A percentile compares a stretch with the other conserved stretches of the same genome.
Evolutionary conservation across 1,140 invertebrate species (phyloP).

Genomic region (Hormaphis cornu): DNA sequence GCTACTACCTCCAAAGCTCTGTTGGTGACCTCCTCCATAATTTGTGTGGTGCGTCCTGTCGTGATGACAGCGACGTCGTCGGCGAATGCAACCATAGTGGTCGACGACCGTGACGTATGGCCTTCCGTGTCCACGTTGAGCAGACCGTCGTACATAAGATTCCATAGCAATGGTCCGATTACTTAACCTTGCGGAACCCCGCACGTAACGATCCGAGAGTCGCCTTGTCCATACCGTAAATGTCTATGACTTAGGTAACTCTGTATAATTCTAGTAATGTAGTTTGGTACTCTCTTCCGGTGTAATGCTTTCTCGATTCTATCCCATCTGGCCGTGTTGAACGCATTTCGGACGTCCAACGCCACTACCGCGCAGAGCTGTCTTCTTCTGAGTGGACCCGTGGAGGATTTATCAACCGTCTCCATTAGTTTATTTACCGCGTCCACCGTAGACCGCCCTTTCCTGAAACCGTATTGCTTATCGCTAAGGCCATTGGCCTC

Average conservation of each 20-base stretch:
- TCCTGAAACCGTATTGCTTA: not conserved
- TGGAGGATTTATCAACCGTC: not conserved
- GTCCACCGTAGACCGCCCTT: not conserved
- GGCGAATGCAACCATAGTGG: not conserved
- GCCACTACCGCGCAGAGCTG: not conserved
- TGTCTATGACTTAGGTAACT: not conserved
- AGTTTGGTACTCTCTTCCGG: not conserved
- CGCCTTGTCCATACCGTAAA: not conserved
- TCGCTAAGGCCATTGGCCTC: not conserved
- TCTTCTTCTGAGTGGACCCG: not conserved
- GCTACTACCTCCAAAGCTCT: not conserved
- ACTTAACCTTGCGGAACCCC: slow-evolving; percentile 10
- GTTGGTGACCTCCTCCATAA: not conserved
- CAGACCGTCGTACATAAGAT: not conserved
- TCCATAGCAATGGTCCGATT: slow-evolving; percentile 9
- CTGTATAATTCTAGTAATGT: not conserved
- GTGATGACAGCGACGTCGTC: not conserved
- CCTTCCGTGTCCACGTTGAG: not conserved
- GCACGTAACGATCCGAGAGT: not conserved
- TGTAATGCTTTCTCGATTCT: not conserved
- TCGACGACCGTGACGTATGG: not conserved
- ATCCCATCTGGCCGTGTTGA: slow-evolving; percentile 12
- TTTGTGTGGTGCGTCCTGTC: not conserved
- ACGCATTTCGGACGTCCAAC: not conserved
- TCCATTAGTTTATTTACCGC: not conserved